These are phyloP conservation scores for Forficula auricularia DNA, from an alignment of 1,140 invertebrate genomes.

Conservation along the genomic window DNA sequence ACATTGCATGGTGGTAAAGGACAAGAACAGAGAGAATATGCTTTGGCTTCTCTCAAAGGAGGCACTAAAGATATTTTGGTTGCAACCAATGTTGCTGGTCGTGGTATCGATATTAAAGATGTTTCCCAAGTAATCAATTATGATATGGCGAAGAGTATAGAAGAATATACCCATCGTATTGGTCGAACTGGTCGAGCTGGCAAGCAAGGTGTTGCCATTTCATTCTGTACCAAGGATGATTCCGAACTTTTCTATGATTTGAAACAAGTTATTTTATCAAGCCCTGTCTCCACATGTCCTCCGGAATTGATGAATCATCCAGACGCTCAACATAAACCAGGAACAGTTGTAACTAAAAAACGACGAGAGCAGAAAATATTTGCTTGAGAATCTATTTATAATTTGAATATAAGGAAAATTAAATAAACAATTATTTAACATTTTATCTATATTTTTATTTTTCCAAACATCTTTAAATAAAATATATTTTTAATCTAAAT, in stretches of 20 bases:
- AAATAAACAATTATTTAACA: too few species aligned
- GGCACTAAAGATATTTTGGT: constrained; percentile 95
- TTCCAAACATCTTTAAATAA: too few species aligned
- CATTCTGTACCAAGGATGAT: constrained; percentile 95
- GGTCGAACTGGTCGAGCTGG: constrained; percentile 97
- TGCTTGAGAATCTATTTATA: constrained; percentile 34
- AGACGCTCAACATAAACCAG: constrained; percentile 95
- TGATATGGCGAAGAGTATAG: constrained; percentile 98
- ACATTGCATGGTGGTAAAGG: constrained; percentile 99
- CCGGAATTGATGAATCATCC: constrained; percentile 95
- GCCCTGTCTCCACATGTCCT: constrained; percentile 88
- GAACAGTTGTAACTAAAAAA: constrained; percentile 83
- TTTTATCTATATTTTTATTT: too few species aligned
- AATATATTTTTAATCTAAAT: too few species aligned
- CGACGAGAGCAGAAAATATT: constrained; percentile 90
- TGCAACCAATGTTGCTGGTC: constrained; percentile 98
- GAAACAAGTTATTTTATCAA: constrained; percentile 75
- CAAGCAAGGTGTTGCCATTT: constrained; percentile 88
- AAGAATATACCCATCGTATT: constrained; percentile 99
- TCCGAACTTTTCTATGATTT: constrained; percentile 90
- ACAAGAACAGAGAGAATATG: constrained; percentile 98
- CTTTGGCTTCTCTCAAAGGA: constrained; percentile 83
- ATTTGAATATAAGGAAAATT: neutral
- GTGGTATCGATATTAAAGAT: constrained; percentile 99
- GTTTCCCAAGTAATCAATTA: constrained; percentile 98